phyloP scores from a whole-genome alignment of 2,888 invertebrate genomes.

The Silvanus unidentatus region DNA sequence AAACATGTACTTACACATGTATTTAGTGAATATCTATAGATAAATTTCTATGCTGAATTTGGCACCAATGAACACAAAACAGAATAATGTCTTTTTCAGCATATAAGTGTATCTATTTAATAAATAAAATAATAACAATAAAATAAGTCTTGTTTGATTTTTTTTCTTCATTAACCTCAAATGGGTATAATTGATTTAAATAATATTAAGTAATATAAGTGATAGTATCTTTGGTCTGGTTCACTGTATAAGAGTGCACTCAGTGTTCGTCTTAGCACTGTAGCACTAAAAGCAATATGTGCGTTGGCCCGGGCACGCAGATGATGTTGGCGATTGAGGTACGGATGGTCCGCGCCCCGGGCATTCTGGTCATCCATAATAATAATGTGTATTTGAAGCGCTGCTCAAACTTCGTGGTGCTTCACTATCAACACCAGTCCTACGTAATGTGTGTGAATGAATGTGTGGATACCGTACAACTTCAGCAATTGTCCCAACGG shows the following conservation, averaged over 20 bases:
- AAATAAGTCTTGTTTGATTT: background rate
- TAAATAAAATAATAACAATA: constrained; percentile 2
- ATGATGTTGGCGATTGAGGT: constrained; percentile 33
- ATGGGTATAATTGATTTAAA: background rate
- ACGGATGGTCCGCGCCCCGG: constrained; percentile 36
- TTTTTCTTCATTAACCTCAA: too few relatives aligned
- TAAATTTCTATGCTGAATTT: constrained; percentile 1
- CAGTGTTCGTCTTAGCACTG: constrained; percentile 11
- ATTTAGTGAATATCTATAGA: background rate
- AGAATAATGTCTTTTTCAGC: background rate
- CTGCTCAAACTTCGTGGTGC: constrained; percentile 58
- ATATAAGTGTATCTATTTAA: background rate
- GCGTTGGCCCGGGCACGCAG: constrained; percentile 43
- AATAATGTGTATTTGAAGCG: constrained; percentile 62
- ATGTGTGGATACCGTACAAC: constrained; percentile 40
- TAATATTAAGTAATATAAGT: constrained; percentile 16
- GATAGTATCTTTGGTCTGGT: constrained; percentile 36
- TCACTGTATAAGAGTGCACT: constrained; percentile 21
- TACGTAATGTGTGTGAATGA: constrained; percentile 40
- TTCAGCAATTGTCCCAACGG: constrained; percentile 41
- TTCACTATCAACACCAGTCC: constrained; percentile 47
- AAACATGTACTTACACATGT: background rate
- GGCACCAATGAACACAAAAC: background rate
- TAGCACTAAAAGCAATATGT: constrained; percentile 43
- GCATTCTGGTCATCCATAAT: constrained; percentile 66